A percentile compares a stretch with the other conserved stretches of the same genome.
Evolutionary conservation across 2,113 vertebrate genomes (phyloP).

Genomic region (Tenrec ecaudatus): DNA sequence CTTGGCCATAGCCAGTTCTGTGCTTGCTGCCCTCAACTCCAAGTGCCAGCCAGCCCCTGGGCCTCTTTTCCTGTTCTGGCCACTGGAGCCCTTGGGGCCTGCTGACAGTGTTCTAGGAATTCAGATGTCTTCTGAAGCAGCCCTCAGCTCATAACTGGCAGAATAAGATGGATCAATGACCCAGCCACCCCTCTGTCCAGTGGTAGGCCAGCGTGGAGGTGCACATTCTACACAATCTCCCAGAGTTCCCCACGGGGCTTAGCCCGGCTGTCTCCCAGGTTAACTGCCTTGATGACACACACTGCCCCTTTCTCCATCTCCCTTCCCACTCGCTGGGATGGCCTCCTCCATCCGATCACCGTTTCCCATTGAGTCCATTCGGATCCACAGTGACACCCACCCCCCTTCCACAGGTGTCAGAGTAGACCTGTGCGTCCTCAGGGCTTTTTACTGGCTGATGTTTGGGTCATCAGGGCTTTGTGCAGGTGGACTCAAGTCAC

Average conservation of each 20-base stretch:
- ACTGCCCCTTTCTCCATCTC: background rate
- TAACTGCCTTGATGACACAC: background rate
- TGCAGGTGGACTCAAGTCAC: background rate
- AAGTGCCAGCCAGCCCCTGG: background rate
- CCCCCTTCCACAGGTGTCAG: too few relatives aligned
- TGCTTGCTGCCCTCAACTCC: background rate
- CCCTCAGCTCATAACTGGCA: fast-evolving
- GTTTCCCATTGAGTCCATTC: background rate
- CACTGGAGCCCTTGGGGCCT: background rate
- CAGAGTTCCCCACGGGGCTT: too few relatives aligned
- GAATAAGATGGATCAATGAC: too few relatives aligned
- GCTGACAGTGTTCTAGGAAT: background rate
- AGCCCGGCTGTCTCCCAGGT: background rate
- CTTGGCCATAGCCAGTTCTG: background rate
- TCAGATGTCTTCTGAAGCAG: background rate
- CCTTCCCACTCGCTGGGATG: background rate
- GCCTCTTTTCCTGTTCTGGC: background rate
- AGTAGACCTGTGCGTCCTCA: background rate
- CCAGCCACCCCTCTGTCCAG: too few relatives aligned
- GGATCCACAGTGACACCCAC: background rate
- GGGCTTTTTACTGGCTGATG: background rate
- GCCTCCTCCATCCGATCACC: background rate
- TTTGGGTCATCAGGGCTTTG: background rate
- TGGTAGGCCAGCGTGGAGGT: background rate
- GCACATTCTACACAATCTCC: fast-evolving